A percentile compares a stretch with the other conserved stretches of the same genome.
Evolutionary conservation across 2,888 invertebrate genomes (phyloP).

Genomic region (Proisotoma minuta): DNA sequence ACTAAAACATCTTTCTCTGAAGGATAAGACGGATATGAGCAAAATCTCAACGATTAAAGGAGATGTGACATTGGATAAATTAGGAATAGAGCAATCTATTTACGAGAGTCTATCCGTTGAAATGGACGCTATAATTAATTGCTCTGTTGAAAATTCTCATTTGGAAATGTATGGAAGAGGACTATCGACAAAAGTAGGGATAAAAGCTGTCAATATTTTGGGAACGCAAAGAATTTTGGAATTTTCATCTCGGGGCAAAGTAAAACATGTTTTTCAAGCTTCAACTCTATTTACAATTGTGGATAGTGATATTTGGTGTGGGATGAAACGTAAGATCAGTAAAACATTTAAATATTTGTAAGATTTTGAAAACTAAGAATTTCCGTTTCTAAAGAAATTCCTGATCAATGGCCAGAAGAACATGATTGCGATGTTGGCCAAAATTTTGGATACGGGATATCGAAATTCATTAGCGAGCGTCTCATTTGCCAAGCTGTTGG

Average conservation of each 20-base stretch:
- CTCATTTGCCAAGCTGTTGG: conserved; percentile 24
- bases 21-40: neutral
- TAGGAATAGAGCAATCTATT: conserved; percentile 3
- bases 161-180: conserved; percentile 1
- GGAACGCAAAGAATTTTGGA: neutral
- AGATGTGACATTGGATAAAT: neutral
- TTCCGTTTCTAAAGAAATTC: no score
- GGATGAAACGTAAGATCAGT: no score
- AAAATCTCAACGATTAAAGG: neutral
- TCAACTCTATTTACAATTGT: no score
- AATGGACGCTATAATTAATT: conserved; percentile 13
- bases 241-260: neutral
- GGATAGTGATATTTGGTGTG: no score
- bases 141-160: conserved; percentile 12
- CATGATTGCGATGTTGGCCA: conserved; percentile 14
- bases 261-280: no score
- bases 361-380: no score
- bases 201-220: neutral
- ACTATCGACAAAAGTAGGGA: neutral
- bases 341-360: no score
- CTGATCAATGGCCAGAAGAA: conserved; percentile 25
- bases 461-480: conserved; percentile 34
- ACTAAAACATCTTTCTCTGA: neutral
- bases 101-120: conserved; percentile 9
- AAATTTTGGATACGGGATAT: conserved; percentile 26